Conservation (phyloP, 2,113 vertebrate species). For the Glaucomys volans region DNA sequence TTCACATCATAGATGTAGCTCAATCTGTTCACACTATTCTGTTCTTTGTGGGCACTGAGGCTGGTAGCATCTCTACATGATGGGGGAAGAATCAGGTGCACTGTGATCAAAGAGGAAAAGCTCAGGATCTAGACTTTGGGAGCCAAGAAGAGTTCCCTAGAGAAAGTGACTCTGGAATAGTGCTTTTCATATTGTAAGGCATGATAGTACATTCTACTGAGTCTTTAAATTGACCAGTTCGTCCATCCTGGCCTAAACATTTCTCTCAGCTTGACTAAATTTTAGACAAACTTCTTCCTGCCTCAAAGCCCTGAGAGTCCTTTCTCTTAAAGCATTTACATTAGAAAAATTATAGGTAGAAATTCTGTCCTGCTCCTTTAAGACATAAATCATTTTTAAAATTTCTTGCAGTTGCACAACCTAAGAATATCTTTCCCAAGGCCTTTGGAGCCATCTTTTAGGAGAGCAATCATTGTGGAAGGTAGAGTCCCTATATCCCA, state of each 20-base stretch:
- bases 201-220: background rate
- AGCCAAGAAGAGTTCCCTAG: background rate
- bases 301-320: background rate
- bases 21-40: background rate
- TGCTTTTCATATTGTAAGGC: background rate
- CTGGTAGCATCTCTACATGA: background rate
- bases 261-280: background rate
- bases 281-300: background rate
- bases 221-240: background rate
- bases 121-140: background rate
- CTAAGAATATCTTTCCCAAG: constrained; percentile 28
- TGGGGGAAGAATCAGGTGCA: rapidly evolving
- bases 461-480: background rate
- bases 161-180: background rate
- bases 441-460: background rate
- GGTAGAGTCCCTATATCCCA: background rate
- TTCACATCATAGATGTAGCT: background rate
- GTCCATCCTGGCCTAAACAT: background rate
- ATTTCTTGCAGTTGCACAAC: background rate
- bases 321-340: constrained; percentile 15
- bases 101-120: background rate
- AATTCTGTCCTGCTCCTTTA: constrained; percentile 2
- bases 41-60: background rate
- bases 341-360: background rate
- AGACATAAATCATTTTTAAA: constrained; percentile 19